These are phyloP conservation scores for Habrosyne pyritoides DNA, from an alignment of 2,888 invertebrate genomes.

Conservation along the genomic window DNA sequence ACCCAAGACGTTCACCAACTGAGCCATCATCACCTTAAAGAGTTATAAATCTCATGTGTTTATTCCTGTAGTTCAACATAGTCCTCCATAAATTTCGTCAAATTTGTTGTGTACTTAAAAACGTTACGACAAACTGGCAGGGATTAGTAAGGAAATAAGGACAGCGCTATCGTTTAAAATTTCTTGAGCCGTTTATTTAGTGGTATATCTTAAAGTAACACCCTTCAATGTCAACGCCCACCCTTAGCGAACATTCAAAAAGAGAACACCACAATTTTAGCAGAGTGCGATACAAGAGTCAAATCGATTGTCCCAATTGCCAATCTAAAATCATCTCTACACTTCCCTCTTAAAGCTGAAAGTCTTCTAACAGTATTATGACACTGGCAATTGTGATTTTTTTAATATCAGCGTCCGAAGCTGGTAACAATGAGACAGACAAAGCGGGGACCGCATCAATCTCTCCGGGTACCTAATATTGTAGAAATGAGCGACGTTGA, in stretches of 20 bases:
- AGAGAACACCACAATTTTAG: neutral
- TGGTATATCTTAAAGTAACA: too few relatives aligned
- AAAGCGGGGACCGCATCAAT: conserved; percentile 50
- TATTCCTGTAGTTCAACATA: too few relatives aligned
- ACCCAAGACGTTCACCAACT: too few relatives aligned
- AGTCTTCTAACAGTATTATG: conserved; percentile 20
- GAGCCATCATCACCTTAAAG: too few relatives aligned
- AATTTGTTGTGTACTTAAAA: too few relatives aligned
- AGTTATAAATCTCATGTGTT: too few relatives aligned
- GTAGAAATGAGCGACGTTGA: conserved; percentile 41
- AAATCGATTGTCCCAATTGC: conserved; percentile 1
- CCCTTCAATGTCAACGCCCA: neutral
- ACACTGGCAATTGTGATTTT: conserved; percentile 29
- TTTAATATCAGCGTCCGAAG: conserved; percentile 42
- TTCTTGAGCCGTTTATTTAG: too few relatives aligned
- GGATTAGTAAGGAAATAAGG: too few relatives aligned
- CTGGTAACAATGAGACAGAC: conserved; percentile 43
- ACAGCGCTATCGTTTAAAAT: too few relatives aligned
- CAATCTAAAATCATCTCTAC: conserved; percentile 18
- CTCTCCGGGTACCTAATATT: conserved; percentile 44
- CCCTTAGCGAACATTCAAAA: neutral
- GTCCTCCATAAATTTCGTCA: too few relatives aligned
- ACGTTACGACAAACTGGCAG: too few relatives aligned
- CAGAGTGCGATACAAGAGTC: neutral
- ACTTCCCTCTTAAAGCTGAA: conserved; percentile 17